Percentiles rank a stretch among this genome's conserved stretches.
Evolutionary conservation across 2,888 invertebrate genomes (phyloP).

Genomic region (Lagria hirta): DNA sequence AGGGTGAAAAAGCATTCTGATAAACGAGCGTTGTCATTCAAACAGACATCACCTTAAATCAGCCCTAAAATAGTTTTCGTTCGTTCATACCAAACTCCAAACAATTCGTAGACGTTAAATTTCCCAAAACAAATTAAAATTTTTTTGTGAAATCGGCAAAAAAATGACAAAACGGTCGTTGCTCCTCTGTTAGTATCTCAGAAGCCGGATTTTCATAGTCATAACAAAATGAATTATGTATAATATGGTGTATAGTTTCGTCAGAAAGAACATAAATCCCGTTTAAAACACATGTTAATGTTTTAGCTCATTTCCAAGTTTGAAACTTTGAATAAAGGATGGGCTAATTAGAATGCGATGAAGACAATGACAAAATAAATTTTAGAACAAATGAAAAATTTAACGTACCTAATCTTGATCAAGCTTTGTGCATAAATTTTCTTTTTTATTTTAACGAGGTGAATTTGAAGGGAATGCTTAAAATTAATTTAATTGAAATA

Average conservation of each 20-base stretch:
- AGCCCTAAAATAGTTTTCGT: constrained; percentile 43
- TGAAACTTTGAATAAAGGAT: constrained; percentile 16
- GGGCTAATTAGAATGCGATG: constrained; percentile 23
- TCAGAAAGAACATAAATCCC: constrained; percentile 35
- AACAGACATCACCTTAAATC: constrained; percentile 43
- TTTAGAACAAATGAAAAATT: constrained; percentile 12
- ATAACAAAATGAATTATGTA: constrained; percentile 43
- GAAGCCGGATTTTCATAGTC: constrained; percentile 42
- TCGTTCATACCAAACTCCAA: constrained; percentile 36
- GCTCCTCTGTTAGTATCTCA: constrained; percentile 24
- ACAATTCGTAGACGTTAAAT: not conserved
- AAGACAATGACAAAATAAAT: constrained; percentile 21
- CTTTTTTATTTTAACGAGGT: no score
- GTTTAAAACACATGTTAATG: constrained; percentile 35
- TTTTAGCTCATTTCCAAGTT: constrained; percentile 31
- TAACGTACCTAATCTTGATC: constrained; percentile 7
- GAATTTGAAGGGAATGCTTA: no score
- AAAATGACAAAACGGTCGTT: constrained; percentile 14
- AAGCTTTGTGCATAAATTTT: no score
- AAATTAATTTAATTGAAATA: no score
- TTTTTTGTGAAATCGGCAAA: not conserved
- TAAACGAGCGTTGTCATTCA: constrained; percentile 42
- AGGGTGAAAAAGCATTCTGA: constrained; percentile 31
- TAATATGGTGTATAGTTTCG: constrained; percentile 34
- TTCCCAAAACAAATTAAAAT: not conserved